Conservation (phyloP, 2,113 vertebrate genomes). For the Nipponia nippon region DNA sequence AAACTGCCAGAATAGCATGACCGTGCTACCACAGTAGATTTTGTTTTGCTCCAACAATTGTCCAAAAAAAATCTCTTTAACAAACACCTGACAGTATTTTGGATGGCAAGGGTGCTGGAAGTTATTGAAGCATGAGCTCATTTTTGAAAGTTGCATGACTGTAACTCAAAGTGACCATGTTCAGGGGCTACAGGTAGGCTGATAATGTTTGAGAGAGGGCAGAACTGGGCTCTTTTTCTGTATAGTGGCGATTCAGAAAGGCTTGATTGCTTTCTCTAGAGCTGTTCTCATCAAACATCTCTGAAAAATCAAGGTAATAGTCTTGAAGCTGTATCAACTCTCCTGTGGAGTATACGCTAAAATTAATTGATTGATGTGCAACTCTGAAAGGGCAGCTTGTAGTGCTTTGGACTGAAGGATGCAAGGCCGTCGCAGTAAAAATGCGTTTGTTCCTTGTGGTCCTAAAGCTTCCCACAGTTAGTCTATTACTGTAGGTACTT, state of each 20-base stretch:
- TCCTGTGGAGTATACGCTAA: not conserved
- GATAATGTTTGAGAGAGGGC: not conserved
- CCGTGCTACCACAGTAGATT: rapidly evolving
- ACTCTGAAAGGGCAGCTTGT: not conserved
- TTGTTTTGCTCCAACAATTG: not conserved
- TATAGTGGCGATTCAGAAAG: not conserved
- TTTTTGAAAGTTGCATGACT: not conserved
- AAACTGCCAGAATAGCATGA: not conserved
- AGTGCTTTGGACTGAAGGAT: not conserved
- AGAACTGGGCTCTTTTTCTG: not conserved
- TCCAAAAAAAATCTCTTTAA: rapidly evolving
- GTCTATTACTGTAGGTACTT: not conserved
- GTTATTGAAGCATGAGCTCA: not conserved
- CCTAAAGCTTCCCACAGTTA: not conserved
- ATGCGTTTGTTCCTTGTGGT: not conserved
- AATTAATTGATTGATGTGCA: not conserved
- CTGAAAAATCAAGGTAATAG: not conserved
- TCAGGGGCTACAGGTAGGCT: not conserved
- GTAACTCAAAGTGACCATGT: not conserved
- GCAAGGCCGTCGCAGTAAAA: not conserved
- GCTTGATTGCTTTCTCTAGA: not conserved
- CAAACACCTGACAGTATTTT: not conserved
- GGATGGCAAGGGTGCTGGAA: not conserved
- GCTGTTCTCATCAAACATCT: not conserved
- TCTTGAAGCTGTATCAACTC: not conserved